These are phyloP conservation scores for Cryptophagus acutangulus DNA, from an alignment of 2,888 invertebrate species.

Conservation along the genomic window DNA sequence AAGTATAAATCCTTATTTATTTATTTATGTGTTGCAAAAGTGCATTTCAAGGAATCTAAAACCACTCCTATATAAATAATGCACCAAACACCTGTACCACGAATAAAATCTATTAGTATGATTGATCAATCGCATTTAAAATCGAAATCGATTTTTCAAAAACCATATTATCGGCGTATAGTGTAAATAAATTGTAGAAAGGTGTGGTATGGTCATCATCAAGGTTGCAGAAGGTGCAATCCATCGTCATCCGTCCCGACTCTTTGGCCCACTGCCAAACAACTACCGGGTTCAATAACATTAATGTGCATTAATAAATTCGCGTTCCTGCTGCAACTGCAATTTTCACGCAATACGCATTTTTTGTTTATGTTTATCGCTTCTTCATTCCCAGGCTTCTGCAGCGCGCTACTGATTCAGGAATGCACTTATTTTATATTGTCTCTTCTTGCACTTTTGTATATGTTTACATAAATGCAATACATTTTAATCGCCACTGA, in stretches of 20 bases:
- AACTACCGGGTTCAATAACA: constrained; percentile 20
- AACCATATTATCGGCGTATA: no score
- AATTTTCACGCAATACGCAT: constrained; percentile 4
- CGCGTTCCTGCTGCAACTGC: constrained; percentile 4
- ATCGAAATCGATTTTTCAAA: background rate
- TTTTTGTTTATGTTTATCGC: no score
- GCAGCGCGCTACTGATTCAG: no score
- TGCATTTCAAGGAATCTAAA: constrained; percentile 1
- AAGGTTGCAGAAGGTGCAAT: constrained; percentile 15
- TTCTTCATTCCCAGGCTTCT: no score
- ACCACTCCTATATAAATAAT: background rate
- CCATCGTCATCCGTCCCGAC: constrained; percentile 4
- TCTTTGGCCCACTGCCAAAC: constrained; percentile 19
- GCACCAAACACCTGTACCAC: background rate
- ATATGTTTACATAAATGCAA: no score
- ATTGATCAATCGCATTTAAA: constrained; percentile 1
- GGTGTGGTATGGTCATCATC: no score
- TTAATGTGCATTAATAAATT: constrained; percentile 5
- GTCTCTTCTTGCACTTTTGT: no score
- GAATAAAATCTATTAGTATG: background rate
- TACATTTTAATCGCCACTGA: no score
- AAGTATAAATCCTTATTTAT: no score
- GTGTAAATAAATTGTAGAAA: no score
- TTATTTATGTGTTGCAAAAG: no score
- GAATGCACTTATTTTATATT: no score